Base-by-base conservation (phyloP, 1,140 invertebrate species). In the Magallana ariakensis region DNA sequence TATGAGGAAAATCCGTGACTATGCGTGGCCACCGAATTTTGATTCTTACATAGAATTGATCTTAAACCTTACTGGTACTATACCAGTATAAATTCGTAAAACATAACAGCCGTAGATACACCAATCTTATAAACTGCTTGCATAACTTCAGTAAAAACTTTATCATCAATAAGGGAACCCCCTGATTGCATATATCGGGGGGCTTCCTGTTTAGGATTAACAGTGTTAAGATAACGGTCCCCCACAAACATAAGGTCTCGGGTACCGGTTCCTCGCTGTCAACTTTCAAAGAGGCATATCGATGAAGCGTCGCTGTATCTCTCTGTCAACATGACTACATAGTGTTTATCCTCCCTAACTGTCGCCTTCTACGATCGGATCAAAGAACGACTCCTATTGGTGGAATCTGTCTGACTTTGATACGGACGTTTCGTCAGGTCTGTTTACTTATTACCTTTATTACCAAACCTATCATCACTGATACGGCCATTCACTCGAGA, bases 271-370 rank as follows among this genome's bases (percentile, higher is more conserved):
- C 22, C 11, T 22, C 66, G 9, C 66, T 26, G 13, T 75, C 33
- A 75, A 75, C 66, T 26, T 75, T 46, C 33, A 75, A 75, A 75
- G 66, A 33, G 10, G 15, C 22, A 75, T 75, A 33, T 75, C 66
- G 66, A 33, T 13, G 66, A 75, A 75, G 66, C 22, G 9, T 26
- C 11, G 9, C 1, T 11, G 26, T 46, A 75, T 75, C 66, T 75
- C 66, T 13, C 11, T 19, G 66, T 75, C 26, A 75, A 75, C 66
- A 75, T 33, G 8, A 10, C 22, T 10, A 26, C 66, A 75, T 26
- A 2, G 15, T 26, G 22, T 33, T 75, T 75, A 75, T 33, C 66
- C 66, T 26, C 66, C 66, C 22, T 9, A 9, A 75, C 22, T 75
- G 66, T 75, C 66, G 6, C 66, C 66, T 46, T 5, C 33, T 26